Conservation (phyloP, 2,888 invertebrate species). For the Iphiclides podalirius region DNA sequence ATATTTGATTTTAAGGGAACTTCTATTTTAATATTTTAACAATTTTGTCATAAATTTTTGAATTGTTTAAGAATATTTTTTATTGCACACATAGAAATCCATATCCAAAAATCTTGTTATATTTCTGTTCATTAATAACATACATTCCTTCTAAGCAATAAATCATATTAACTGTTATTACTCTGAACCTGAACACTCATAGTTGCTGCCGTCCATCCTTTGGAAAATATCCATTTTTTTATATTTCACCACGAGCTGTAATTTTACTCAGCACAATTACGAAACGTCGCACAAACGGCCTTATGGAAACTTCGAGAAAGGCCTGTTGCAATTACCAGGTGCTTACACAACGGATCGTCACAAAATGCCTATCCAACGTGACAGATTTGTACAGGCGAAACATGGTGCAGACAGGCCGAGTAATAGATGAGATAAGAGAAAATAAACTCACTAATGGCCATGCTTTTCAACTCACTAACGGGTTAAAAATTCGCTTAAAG, state of each 20-base stretch:
- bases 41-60: no score
- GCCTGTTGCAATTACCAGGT: constrained; percentile 20
- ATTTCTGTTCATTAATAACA: no score
- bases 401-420: constrained; percentile 23
- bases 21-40: no score
- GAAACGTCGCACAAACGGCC: constrained; percentile 4
- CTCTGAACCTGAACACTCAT: no score
- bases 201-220: no score
- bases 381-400: constrained; percentile 23
- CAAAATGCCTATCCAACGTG: constrained; percentile 22
- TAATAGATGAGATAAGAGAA: constrained; percentile 51
- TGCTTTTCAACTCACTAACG: constrained; percentile 61
- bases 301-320: constrained; percentile 13
- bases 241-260: background rate
- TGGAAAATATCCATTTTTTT: no score
- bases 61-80: no score
- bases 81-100: no score
- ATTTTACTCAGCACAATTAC: constrained; percentile 12
- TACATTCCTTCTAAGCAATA: no score
- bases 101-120: no score
- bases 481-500: constrained; percentile 53
- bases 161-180: no score
- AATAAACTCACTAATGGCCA: constrained; percentile 61
- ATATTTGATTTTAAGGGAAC: no score
- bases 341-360: constrained; percentile 20